Evolutionary conservation across 2,113 vertebrate genomes (phyloP).

Genomic region (Podarcis cretensis): DNA sequence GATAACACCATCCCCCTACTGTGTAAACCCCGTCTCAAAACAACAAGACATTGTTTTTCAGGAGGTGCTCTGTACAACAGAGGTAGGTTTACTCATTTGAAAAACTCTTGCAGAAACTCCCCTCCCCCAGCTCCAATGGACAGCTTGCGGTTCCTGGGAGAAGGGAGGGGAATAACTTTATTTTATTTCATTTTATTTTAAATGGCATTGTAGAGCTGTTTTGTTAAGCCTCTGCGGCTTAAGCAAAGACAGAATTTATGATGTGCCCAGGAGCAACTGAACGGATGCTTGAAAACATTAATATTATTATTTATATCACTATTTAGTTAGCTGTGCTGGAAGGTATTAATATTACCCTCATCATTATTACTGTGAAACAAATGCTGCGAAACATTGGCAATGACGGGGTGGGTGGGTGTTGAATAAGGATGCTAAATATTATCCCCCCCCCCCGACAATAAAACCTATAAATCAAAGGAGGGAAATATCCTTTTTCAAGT

Average conservation of each 20-base stretch:
- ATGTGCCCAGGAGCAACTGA: slow-evolving; percentile 60
- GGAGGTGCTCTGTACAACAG: neutral
- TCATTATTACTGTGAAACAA: slow-evolving; percentile 70
- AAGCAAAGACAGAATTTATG: slow-evolving; percentile 73
- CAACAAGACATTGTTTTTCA: neutral
- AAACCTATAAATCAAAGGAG: slow-evolving; percentile 64
- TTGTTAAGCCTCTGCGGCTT: slow-evolving; percentile 63
- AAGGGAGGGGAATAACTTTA: neutral
- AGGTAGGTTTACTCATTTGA: fast-evolving
- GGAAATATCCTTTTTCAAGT: slow-evolving; percentile 57
- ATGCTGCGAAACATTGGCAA: slow-evolving; percentile 59
- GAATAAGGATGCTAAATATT: slow-evolving; percentile 38
- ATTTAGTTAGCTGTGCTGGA: slow-evolving; percentile 73
- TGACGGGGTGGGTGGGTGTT: slow-evolving; percentile 48
- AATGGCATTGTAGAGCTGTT: slow-evolving; percentile 63
- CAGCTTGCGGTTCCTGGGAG: neutral
- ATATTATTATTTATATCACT: slow-evolving; percentile 75
- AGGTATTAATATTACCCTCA: slow-evolving; percentile 73
- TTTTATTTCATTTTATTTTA: neutral
- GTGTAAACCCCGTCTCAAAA: neutral
- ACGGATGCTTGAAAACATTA: slow-evolving; percentile 70
- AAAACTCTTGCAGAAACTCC: neutral
- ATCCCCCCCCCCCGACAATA: slow-evolving; percentile 33
- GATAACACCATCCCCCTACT: neutral
- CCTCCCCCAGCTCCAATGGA: neutral